A percentile compares a stretch with the other conserved stretches of the same genome.
These are phyloP conservation scores for Tarsius wallacei DNA, from an alignment of 2,797 vertebrate species.

Conservation along the genomic window DNA sequence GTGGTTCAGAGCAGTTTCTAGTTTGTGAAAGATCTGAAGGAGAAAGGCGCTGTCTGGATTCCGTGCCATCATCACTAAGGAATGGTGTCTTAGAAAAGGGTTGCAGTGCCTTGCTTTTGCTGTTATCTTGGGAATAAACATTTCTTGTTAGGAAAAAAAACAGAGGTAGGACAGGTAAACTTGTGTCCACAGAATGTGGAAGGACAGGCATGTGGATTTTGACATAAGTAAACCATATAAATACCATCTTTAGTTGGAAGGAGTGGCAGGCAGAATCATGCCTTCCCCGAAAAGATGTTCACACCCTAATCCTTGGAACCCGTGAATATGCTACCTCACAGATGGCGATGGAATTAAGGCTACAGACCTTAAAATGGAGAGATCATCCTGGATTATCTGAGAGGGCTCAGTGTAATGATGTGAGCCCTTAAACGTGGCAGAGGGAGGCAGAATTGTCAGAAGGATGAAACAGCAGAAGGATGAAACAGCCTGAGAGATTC, in stretches of 20 bases:
- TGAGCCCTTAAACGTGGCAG: neutral
- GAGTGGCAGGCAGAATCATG: neutral
- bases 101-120: neutral
- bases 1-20: neutral
- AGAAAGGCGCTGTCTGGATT: too few relatives aligned
- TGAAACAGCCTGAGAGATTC: neutral
- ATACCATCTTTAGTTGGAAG: neutral
- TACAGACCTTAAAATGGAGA: neutral
- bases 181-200: neutral
- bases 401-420: neutral
- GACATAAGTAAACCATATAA: neutral
- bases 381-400: neutral
- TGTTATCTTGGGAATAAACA: neutral
- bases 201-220: neutral
- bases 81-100: too few relatives aligned
- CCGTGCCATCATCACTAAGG: neutral
- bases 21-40: neutral
- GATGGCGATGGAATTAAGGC: neutral
- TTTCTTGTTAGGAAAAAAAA: neutral
- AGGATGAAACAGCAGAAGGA: neutral
- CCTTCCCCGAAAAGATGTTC: neutral
- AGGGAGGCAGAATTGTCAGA: neutral
- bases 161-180: neutral
- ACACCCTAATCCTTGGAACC: rapidly evolving
- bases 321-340: neutral